These are phyloP conservation scores for Aphis gossypii DNA, from an alignment of 1,140 invertebrate species.

Conservation along the genomic window DNA sequence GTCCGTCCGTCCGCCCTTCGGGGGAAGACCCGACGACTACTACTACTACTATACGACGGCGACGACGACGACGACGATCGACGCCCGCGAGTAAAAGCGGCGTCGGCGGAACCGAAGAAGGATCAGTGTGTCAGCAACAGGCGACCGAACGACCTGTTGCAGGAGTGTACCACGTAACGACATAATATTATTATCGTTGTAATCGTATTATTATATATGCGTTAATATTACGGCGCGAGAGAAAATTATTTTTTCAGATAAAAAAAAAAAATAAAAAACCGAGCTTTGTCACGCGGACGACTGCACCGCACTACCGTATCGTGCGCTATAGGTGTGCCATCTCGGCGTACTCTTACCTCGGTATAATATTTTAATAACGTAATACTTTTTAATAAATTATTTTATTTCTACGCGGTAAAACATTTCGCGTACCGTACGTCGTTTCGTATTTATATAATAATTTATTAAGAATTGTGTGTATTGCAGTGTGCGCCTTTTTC, in stretches of 20 bases:
- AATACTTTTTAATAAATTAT: background rate
- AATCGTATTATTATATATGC: background rate
- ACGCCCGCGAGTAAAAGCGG: conserved; percentile 46
- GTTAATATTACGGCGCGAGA: background rate
- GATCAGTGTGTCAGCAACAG: conserved; percentile 58
- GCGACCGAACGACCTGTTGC: conserved; percentile 54
- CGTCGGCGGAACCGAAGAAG: conserved; percentile 51
- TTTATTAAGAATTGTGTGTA: background rate
- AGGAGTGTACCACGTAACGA: background rate
- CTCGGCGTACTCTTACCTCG: too few species aligned
- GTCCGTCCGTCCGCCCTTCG: conserved; percentile 53
- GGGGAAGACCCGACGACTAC: conserved; percentile 44
- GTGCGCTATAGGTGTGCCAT: background rate
- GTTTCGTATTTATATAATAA: background rate
- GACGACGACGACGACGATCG: conserved; percentile 35
- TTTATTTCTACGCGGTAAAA: background rate
- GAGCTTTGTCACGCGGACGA: background rate
- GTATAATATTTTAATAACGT: background rate
- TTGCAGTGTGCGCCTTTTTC: background rate
- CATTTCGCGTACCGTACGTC: background rate
- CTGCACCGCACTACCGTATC: background rate
- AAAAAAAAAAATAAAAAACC: background rate
- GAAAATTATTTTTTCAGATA: background rate
- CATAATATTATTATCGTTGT: too few species aligned
- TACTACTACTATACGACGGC: background rate